Percentiles rank a stretch among this genome's conserved stretches.
Conservation (phyloP, 2,113 vertebrate genomes). For the Callocephalon fimbriatum region DNA sequence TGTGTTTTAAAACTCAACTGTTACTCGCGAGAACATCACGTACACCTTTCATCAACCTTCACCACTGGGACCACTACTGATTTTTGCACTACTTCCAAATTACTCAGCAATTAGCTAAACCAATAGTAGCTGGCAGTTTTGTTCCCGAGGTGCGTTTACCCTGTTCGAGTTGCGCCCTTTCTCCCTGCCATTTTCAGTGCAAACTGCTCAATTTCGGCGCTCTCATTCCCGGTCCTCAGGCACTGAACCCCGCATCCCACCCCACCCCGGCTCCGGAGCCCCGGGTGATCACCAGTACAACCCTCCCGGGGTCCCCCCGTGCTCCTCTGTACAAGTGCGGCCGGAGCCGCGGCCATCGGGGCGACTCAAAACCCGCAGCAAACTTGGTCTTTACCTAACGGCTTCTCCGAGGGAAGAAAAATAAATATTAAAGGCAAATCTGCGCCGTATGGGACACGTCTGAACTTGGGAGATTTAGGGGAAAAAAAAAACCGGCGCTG, state of each 20-base stretch:
- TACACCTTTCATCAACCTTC: neutral
- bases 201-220: rapidly evolving
- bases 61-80: conserved; percentile 3
- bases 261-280: neutral
- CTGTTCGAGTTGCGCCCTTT: neutral
- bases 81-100: neutral
- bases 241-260: neutral
- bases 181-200: neutral
- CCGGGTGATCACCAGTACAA: neutral
- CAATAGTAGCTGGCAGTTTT: neutral
- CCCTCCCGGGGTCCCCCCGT: neutral
- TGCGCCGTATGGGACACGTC: neutral
- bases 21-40: neutral
- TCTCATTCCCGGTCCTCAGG: neutral
- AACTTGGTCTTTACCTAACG: neutral
- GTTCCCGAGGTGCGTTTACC: neutral
- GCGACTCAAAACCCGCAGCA: neutral
- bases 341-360: neutral
- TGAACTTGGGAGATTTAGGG: neutral
- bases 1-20: neutral
- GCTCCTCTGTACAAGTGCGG: neutral
- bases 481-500: neutral
- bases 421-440: neutral
- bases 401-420: neutral
- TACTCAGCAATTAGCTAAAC: conserved; percentile 1